These are phyloP conservation scores for Theodoxus fluviatilis DNA, from an alignment of 2,888 invertebrate genomes.

Conservation along the genomic window DNA sequence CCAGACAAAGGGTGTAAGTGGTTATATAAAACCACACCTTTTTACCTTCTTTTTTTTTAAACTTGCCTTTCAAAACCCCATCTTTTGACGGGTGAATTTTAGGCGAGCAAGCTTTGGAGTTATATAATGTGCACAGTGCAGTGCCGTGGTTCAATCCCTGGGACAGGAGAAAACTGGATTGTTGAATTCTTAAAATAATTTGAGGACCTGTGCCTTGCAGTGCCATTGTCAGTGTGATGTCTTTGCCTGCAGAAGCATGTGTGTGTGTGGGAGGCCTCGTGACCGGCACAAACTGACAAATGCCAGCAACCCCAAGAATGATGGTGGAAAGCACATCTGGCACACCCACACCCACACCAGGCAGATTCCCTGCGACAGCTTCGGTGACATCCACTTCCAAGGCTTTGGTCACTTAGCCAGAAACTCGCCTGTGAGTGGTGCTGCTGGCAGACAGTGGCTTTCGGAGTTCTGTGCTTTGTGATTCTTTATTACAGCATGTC, in stretches of 20 bases:
- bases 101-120: too few relatives aligned
- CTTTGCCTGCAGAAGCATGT: constrained; percentile 29
- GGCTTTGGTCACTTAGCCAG: constrained; percentile 59
- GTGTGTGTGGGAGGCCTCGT: constrained; percentile 46
- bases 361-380: constrained; percentile 44
- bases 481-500: too few relatives aligned
- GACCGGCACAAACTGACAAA: constrained; percentile 35
- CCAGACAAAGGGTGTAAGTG: too few relatives aligned
- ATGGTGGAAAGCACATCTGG: constrained; percentile 39
- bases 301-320: neutral
- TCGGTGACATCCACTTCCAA: constrained; percentile 56
- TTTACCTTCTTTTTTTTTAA: too few relatives aligned
- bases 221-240: too few relatives aligned
- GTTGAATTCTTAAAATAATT: neutral
- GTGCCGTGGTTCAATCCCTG: too few relatives aligned
- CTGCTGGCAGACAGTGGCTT: too few relatives aligned
- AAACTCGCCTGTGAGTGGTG: constrained; percentile 55
- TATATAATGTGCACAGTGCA: too few relatives aligned
- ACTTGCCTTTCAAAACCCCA: neutral
- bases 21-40: too few relatives aligned
- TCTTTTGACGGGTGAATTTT: too few relatives aligned
- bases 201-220: too few relatives aligned
- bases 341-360: constrained; percentile 45
- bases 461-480: too few relatives aligned
- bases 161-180: neutral